These are phyloP conservation scores for Dromiciops gliroides DNA, from an alignment of 2,113 vertebrate species.

Conservation along the genomic window DNA sequence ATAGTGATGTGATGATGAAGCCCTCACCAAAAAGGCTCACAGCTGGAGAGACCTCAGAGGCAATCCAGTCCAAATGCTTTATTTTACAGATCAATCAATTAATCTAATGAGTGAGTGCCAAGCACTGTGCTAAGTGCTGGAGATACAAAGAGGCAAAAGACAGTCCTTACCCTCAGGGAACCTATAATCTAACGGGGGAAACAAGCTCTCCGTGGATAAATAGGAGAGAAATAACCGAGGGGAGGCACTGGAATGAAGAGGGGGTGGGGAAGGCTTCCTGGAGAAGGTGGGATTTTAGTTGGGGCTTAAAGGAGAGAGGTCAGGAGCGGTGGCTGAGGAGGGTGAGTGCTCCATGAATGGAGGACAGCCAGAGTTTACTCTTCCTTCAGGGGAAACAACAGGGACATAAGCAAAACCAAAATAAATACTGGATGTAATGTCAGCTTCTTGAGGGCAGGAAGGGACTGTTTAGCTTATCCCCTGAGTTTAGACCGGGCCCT, in stretches of 20 bases:
- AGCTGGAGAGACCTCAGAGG: too few species aligned
- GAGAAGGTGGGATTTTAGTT: background rate
- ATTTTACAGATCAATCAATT: background rate
- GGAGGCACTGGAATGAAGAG: background rate
- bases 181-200: background rate
- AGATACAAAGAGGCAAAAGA: background rate
- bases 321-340: background rate
- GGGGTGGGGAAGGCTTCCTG: background rate
- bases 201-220: too few species aligned
- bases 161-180: background rate
- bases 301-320: background rate
- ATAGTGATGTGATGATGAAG: too few species aligned
- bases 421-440: too few species aligned
- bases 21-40: background rate
- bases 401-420: background rate
- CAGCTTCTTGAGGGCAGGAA: background rate
- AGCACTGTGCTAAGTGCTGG: too few species aligned
- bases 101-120: too few species aligned
- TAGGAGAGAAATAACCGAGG: background rate
- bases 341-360: background rate
- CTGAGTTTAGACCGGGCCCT: background rate
- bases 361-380: background rate
- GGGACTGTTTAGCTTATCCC: background rate
- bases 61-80: background rate
- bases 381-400: background rate